Evolutionary conservation across 2,113 vertebrate species (phyloP).

Genomic region (Potamarius usumacintae): DNA sequence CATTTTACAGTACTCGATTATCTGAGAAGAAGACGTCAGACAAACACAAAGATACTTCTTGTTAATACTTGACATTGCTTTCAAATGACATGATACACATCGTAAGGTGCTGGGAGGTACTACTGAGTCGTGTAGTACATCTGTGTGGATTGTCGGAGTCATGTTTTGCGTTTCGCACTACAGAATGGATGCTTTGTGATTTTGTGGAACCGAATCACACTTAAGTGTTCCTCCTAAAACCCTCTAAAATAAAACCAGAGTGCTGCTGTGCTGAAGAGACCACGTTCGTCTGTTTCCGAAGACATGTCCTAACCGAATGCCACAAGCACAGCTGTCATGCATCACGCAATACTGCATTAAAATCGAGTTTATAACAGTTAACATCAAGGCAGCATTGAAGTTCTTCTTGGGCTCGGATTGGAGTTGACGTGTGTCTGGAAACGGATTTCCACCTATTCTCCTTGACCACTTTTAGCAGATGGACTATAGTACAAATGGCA

Average conservation of each 20-base stretch:
- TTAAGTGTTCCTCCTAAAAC: neutral
- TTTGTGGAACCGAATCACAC: neutral
- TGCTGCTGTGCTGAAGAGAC: neutral
- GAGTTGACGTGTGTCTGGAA: neutral
- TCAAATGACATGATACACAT: constrained; percentile 68
- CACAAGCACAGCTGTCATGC: neutral
- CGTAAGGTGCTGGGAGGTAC: constrained; percentile 74
- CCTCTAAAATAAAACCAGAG: neutral
- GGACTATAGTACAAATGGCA: constrained; percentile 30
- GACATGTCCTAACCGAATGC: neutral
- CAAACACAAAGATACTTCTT: constrained; percentile 55
- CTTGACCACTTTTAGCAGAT: neutral
- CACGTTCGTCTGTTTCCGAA: neutral
- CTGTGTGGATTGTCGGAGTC: constrained; percentile 13
- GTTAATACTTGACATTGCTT: constrained; percentile 57
- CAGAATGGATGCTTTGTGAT: neutral
- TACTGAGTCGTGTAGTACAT: constrained; percentile 12
- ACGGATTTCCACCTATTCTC: neutral
- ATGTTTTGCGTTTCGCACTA: neutral
- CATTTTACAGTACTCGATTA: constrained; percentile 58
- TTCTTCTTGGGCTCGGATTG: constrained; percentile 11
- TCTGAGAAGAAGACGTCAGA: constrained; percentile 48
- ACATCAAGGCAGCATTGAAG: neutral
- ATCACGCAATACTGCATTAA: neutral
- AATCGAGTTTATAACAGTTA: neutral